Base-by-base conservation (phyloP, 2,797 vertebrate genomes). In the Chelon auratus region DNA sequence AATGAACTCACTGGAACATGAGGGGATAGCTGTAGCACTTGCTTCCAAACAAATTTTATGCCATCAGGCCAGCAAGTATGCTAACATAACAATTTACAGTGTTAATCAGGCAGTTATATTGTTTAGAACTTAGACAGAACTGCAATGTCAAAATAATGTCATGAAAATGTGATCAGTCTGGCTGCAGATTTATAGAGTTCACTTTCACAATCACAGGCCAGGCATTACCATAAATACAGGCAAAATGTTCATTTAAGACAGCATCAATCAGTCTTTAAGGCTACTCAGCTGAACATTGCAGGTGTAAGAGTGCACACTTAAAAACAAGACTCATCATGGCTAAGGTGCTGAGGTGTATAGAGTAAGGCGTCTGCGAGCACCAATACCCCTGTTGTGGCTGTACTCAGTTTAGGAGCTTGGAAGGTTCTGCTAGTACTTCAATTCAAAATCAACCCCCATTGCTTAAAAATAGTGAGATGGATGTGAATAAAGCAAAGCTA, bases 321-420 rank as follows among this genome's bases (percentile, higher is more conserved):
- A 62, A 53, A 63, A 51, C 36, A 47, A 42, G 75, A 68, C 71
- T 86, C 50, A 64, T 79, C 42, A 63, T 80, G 75, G 69, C 77
- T 85, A 84, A 90, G 82, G 90, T 91, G 87, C 80, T 86, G 77
- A 84, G 76, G 86, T 83, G 84, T 79, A 82, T 47, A 78, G 74
- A 85, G 63, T 90, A 91, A 92, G 89, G 90, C 84, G 51, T 87
- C 67, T 72, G 71, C 82, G 84, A 83, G 84, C 76, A 79, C 78
- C 63, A 22, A 65, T 71, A 78, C 61, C 73, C 79, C n/a, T 60
- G 55, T 67, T 77, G 64, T 78, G 78, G 69, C 78, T 85, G 18
- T 70, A 56, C 53, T 85, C 40, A 40, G 68, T 76, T 66, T 66
- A 74, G 36, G 59, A 73, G 58, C 33, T 73, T 64, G 55, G 62